These are phyloP conservation scores for Latrodectus hesperus DNA, from an alignment of 2,888 invertebrate species.

Conservation along the genomic window DNA sequence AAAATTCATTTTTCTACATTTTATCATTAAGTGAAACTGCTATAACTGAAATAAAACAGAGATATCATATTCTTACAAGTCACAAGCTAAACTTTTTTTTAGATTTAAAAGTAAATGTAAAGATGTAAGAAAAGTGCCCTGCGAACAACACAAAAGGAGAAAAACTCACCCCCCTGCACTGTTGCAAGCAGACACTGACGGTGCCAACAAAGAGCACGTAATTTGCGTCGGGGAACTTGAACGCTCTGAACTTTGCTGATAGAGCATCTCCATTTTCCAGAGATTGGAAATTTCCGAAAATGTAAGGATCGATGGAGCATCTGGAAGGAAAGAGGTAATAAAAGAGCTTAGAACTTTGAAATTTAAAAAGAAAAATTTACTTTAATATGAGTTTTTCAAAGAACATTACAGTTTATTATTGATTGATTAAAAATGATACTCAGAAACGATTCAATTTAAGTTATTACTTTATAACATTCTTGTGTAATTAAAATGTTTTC, in stretches of 20 bases:
- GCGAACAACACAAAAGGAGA: background rate
- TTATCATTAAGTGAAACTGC: no score
- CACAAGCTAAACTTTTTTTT: no score
- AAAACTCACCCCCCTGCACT: conserved; percentile 87
- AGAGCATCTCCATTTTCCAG: conserved; percentile 86
- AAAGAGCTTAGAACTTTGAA: background rate
- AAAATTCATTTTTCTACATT: no score
- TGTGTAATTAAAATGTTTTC: no score
- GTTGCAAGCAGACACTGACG: conserved; percentile 91
- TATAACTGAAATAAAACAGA: no score
- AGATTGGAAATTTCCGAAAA: conserved; percentile 94
- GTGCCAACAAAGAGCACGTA: conserved; percentile 94
- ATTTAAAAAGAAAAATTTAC: background rate
- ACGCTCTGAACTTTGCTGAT: conserved; percentile 91
- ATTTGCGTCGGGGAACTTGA: conserved; percentile 94
- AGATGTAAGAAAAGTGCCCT: no score
- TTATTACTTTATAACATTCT: no score
- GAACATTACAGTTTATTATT: no score
- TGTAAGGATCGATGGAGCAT: conserved; percentile 92
- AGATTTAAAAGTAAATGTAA: no score
- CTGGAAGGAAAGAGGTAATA: conserved; percentile 76
- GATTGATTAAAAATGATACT: no score
- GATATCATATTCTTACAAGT: no score
- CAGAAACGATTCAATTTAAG: no score
- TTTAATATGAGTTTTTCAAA: background rate